phyloP scores from a whole-genome alignment of 2,888 invertebrate species.

The Herminia tarsipennalis region DNA sequence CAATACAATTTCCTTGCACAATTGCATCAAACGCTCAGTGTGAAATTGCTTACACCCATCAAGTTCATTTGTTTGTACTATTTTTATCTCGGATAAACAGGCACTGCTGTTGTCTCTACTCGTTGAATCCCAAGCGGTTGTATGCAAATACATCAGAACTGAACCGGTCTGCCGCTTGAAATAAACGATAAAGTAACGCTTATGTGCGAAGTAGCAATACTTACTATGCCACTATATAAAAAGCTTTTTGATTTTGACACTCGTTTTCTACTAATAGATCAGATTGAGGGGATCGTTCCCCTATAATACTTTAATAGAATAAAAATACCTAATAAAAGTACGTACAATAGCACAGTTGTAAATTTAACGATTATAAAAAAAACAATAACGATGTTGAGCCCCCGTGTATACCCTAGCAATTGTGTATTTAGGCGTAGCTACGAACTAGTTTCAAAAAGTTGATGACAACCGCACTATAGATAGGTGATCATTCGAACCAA shows the following conservation, averaged over 20 bases:
- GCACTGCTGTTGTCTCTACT: conserved; percentile 42
- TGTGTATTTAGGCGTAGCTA: conserved; percentile 49
- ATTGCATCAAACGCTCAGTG: conserved; percentile 40
- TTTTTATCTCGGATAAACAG: conserved; percentile 49
- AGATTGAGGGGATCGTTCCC: conserved; percentile 28
- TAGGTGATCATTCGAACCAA: conserved; percentile 42
- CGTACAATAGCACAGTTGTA: conserved; percentile 36
- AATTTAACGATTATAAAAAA: conserved; percentile 36
- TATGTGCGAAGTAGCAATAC: conserved; percentile 40
- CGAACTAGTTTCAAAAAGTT: conserved; percentile 59
- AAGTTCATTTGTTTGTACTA: conserved; percentile 46
- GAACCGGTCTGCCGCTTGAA: conserved; percentile 60
- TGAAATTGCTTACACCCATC: conserved; percentile 42
- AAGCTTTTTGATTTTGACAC: conserved; percentile 28
- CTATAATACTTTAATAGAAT: conserved; percentile 25
- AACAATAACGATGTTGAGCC: conserved; percentile 35
- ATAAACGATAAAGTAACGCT: conserved; percentile 49
- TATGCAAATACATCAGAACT: conserved; percentile 64
- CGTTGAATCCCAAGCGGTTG: conserved; percentile 49
- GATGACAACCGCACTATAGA: conserved; percentile 48
- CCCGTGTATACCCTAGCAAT: conserved; percentile 35
- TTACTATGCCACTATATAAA: conserved; percentile 16
- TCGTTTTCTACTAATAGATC: conserved; percentile 20
- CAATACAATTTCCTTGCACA: conserved; percentile 55
- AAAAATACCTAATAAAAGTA: conserved; percentile 25